Conservation (phyloP, 2,888 invertebrate species). For the Athalia cordata region DNA sequence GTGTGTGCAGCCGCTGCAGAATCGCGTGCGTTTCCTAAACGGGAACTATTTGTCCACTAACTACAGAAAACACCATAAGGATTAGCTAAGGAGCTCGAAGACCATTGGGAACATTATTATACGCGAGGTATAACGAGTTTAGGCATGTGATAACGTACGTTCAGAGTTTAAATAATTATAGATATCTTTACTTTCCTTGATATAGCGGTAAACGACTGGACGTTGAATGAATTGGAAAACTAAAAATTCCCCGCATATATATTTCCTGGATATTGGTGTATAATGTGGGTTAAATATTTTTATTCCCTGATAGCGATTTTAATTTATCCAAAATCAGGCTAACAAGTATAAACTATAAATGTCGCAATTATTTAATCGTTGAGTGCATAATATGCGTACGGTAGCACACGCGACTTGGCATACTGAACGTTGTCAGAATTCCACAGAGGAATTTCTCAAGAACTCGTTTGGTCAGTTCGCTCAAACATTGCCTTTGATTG, state of each 20-base stretch:
- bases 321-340: neutral
- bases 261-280: too few relatives aligned
- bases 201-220: too few relatives aligned
- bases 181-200: neutral
- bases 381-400: conserved; percentile 48
- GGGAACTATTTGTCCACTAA: conserved; percentile 26
- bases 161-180: too few relatives aligned
- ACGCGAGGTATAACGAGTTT: conserved; percentile 32
- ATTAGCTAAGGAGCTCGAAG: conserved; percentile 32
- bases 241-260: too few relatives aligned
- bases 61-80: neutral
- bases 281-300: too few relatives aligned
- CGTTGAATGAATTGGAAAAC: too few relatives aligned
- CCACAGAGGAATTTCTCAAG: conserved; percentile 68
- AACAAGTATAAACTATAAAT: conserved; percentile 5
- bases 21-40: conserved; percentile 32
- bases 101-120: conserved; percentile 22
- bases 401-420: conserved; percentile 62
- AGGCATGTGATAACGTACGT: neutral
- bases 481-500: conserved; percentile 4
- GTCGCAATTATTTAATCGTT: conserved; percentile 9
- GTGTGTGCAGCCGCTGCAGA: conserved; percentile 44
- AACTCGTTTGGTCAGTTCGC: conserved; percentile 67
- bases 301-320: too few relatives aligned
- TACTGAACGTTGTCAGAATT: conserved; percentile 66